Evolutionary conservation across 2,113 vertebrate genomes (phyloP).

Genomic region (Lamprologus lemairii): DNA sequence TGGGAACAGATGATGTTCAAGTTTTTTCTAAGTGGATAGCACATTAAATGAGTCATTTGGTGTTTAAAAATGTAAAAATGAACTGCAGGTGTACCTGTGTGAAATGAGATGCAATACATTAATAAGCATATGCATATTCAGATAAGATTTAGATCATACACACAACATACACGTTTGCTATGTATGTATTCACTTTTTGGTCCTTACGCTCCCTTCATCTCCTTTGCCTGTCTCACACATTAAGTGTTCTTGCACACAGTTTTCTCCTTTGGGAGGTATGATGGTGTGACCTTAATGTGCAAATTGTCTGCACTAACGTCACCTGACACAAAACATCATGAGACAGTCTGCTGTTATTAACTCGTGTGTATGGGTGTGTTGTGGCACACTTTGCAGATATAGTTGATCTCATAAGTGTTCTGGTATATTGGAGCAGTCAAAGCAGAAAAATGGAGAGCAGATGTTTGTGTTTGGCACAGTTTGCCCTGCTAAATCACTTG

Average conservation of each 20-base stretch:
- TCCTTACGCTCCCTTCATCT: neutral
- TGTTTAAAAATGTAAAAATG: neutral
- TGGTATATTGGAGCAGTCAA: neutral
- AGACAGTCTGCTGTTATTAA: neutral
- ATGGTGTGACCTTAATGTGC: slow-evolving; percentile 4
- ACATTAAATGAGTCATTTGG: neutral
- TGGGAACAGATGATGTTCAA: neutral
- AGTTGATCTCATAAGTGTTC: neutral
- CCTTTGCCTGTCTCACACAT: neutral
- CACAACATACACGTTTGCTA: neutral
- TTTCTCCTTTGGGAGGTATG: neutral
- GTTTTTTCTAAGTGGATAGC: neutral
- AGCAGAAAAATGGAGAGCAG: neutral
- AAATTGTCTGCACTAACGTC: neutral
- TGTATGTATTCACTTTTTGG: neutral
- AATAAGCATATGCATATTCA: neutral
- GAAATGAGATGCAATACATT: neutral
- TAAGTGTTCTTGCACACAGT: neutral
- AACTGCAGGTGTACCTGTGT: neutral
- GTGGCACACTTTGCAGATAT: neutral
- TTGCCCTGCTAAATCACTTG: neutral
- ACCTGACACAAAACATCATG: neutral
- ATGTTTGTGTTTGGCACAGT: neutral
- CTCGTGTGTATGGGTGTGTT: neutral
- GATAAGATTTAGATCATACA: neutral